Evolutionary conservation across 2,113 vertebrate genomes (phyloP), one percentile per base, ranked within the genome.

Genomic region (Semicossyphus pulcher): DNA sequence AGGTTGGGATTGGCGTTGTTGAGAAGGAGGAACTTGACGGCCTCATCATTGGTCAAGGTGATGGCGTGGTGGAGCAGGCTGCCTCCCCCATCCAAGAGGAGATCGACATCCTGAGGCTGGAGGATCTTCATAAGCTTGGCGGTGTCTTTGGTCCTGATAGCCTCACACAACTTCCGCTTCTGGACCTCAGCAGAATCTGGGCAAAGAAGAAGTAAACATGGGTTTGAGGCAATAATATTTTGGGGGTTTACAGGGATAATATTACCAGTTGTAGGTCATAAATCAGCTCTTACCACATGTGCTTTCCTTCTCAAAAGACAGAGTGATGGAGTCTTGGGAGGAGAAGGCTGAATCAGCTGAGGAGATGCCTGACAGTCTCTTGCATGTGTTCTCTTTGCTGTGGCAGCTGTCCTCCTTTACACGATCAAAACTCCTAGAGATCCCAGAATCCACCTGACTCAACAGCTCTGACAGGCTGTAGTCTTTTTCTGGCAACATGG

Each of bases 281-380:
- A 8, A 41, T 0, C 15, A 18, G 23, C 26, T 25, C 91, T 93
- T 90, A 96, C 95, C 95, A n/a, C 79, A 94, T 1, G 95, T 94
- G 85, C 92, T 95, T 79, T 98, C 98, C 59, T 94, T 96, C 84
- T 98, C 98, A 62, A 99, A 98, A 0, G 96, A 99, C 65, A 98
- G 87, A 0, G 96, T 97, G 83, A 99, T 94, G 0, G 98, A 99
- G 52, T 97, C 98, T 71, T 98, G 94, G 25, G 98, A 99, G 16
- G 98, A 99, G 86, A 99, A 99, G 61, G 98, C 98, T 0, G 98
- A 99, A 85, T 99, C 98, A 20, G 98, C 96, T 0, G 97, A 99
- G 1, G 97, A 99, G 90, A 99, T 95, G 16, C 97, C 98, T 0
- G 98, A 99, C 37, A 99, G 95, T 62, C 98, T 79, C 86, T 99